phyloP scores from a whole-genome alignment of 2,797 vertebrate species.

The Acrossocheilus wenchowensis region DNA sequence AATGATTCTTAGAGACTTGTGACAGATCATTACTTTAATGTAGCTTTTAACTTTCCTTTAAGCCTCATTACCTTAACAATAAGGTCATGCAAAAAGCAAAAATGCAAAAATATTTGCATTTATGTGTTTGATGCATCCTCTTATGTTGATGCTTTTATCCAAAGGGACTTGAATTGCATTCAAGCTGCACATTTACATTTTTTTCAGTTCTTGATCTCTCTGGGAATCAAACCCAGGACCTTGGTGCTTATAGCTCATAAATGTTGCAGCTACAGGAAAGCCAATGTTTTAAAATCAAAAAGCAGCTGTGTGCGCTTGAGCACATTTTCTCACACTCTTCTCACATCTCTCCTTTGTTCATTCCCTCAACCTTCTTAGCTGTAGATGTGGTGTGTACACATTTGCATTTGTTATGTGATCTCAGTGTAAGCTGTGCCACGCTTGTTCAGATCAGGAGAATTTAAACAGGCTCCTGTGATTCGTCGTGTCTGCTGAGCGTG shows the following conservation, averaged over 20 bases:
- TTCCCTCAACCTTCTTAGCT: neutral
- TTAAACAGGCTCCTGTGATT: conserved; percentile 40
- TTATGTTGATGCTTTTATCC: neutral
- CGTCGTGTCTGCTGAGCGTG: neutral
- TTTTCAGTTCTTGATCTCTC: neutral
- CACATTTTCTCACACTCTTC: neutral
- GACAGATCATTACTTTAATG: conserved; percentile 47
- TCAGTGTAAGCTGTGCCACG: conserved; percentile 27
- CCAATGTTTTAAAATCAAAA: neutral
- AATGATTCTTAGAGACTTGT: conserved; percentile 24
- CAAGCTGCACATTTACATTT: neutral
- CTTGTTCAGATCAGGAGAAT: conserved; percentile 37
- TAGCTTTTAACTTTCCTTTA: conserved; percentile 48
- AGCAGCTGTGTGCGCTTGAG: neutral
- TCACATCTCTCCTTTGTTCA: neutral
- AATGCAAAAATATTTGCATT: neutral
- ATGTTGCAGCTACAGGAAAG: neutral
- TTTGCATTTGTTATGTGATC: conserved; percentile 25
- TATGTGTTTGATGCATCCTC: neutral
- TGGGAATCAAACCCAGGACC: neutral
- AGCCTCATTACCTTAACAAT: conserved; percentile 45
- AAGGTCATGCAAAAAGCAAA: conserved; percentile 1
- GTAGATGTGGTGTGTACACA: conserved; percentile 19
- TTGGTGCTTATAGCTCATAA: neutral
- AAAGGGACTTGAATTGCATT: neutral